These are phyloP conservation scores for Ennomos quercinarius DNA, from an alignment of 2,888 invertebrate species.

Conservation along the genomic window DNA sequence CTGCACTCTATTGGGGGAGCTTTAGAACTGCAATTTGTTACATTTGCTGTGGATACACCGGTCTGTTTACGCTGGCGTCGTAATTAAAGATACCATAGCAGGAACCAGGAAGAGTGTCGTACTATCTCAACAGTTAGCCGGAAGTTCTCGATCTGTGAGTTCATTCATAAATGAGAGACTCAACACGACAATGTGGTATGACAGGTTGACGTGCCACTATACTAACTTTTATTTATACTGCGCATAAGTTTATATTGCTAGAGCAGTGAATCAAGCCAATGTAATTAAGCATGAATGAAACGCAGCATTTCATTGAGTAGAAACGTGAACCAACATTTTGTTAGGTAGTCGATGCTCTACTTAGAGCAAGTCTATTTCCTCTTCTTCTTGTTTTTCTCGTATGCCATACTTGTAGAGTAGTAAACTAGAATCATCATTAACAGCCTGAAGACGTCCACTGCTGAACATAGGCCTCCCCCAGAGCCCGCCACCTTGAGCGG, in stretches of 20 bases:
- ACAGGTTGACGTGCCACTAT: slow-evolving; percentile 64
- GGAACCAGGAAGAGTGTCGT: slow-evolving; percentile 86
- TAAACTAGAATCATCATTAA: too few relatives aligned
- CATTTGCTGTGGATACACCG: slow-evolving; percentile 45
- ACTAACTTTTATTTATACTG: slow-evolving; percentile 63
- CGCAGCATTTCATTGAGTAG: slow-evolving; percentile 79
- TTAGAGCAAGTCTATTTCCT: slow-evolving; percentile 31
- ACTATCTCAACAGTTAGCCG: slow-evolving; percentile 85
- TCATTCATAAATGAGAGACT: slow-evolving; percentile 82
- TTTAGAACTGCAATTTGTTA: slow-evolving; percentile 53
- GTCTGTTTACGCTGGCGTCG: slow-evolving; percentile 73
- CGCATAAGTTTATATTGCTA: slow-evolving; percentile 58
- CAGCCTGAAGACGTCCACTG: too few relatives aligned
- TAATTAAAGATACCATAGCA: slow-evolving; percentile 84
- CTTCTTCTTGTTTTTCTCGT: slow-evolving; percentile 25
- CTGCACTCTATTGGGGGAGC: slow-evolving; percentile 56
- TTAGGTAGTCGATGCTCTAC: slow-evolving; percentile 51
- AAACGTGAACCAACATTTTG: slow-evolving; percentile 77
- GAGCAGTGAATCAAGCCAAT: slow-evolving; percentile 49
- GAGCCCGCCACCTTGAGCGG: too few relatives aligned
- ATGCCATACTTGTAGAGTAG: slow-evolving; percentile 2
- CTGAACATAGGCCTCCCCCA: too few relatives aligned
- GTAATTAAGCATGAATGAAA: slow-evolving; percentile 82
- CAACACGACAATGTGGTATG: slow-evolving; percentile 76
- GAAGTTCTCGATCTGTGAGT: slow-evolving; percentile 84